Percentiles rank a stretch among this genome's conserved stretches.
Conservation (phyloP, 53 echinoderm and acorn worm genomes). For the Paelopatides confundens region DNA sequence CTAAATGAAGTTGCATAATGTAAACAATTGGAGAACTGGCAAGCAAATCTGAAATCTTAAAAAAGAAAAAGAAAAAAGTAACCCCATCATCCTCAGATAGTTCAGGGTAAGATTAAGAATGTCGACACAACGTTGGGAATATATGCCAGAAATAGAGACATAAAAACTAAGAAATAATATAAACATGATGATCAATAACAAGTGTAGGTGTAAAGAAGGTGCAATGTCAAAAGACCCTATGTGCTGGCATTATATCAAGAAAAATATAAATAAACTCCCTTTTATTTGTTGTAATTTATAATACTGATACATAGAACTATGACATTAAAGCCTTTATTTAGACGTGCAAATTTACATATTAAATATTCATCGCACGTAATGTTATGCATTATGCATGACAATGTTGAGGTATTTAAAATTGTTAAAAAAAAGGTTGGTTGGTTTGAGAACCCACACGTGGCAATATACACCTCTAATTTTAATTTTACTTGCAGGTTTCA, state of each 20-base stretch:
- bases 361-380: slow-evolving; percentile 31
- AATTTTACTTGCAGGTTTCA: too few species aligned
- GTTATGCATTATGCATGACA: slow-evolving; percentile 10
- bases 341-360: slow-evolving; percentile 43
- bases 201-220: background rate
- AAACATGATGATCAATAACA: too few species aligned
- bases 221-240: background rate
- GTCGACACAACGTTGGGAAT: background rate
- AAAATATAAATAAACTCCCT: slow-evolving; percentile 27
- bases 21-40: slow-evolving; percentile 6
- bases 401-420: background rate
- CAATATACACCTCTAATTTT: background rate
- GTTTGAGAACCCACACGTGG: background rate
- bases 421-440: background rate
- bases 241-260: background rate
- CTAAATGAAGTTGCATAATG: slow-evolving; percentile 25
- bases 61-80: background rate
- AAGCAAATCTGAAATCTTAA: background rate
- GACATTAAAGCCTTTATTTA: slow-evolving; percentile 28
- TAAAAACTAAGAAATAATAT: too few species aligned
- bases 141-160: too few species aligned
- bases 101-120: background rate
- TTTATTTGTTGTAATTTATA: slow-evolving; percentile 34
- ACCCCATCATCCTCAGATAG: background rate
- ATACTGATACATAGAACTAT: slow-evolving; percentile 57